phyloP scores from a whole-genome alignment of 2,113 vertebrate genomes.

The Grantiella picta region DNA sequence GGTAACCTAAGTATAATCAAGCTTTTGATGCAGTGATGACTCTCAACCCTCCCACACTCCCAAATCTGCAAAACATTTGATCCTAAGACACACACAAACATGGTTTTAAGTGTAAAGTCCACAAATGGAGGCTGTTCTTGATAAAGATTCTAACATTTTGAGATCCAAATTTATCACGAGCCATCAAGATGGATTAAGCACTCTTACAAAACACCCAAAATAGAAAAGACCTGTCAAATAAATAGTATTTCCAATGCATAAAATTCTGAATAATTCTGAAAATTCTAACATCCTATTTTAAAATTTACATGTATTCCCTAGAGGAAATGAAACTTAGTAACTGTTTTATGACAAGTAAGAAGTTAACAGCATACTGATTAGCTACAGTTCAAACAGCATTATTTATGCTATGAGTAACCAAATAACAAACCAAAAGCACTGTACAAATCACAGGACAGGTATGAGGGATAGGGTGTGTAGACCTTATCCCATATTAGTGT shows the following conservation, averaged over 20 bases:
- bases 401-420: background rate
- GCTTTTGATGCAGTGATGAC: background rate
- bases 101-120: background rate
- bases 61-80: background rate
- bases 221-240: background rate
- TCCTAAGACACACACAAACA: background rate
- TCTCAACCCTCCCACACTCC: background rate
- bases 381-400: background rate
- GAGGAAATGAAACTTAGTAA: background rate
- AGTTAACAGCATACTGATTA: background rate
- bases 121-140: background rate
- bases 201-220: background rate
- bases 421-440: background rate
- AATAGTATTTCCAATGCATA: background rate
- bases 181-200: background rate
- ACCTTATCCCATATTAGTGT: background rate
- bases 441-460: background rate
- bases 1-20: background rate
- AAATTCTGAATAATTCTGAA: background rate
- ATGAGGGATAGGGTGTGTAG: rapidly evolving
- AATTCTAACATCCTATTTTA: background rate
- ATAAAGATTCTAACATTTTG: background rate
- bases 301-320: background rate
- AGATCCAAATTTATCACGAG: background rate
- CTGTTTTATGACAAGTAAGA: background rate